Percentiles rank a stretch among this genome's conserved stretches.
These are phyloP conservation scores for Girardinichthys multiradiatus DNA, from an alignment of 2,113 vertebrate species.

Conservation along the genomic window DNA sequence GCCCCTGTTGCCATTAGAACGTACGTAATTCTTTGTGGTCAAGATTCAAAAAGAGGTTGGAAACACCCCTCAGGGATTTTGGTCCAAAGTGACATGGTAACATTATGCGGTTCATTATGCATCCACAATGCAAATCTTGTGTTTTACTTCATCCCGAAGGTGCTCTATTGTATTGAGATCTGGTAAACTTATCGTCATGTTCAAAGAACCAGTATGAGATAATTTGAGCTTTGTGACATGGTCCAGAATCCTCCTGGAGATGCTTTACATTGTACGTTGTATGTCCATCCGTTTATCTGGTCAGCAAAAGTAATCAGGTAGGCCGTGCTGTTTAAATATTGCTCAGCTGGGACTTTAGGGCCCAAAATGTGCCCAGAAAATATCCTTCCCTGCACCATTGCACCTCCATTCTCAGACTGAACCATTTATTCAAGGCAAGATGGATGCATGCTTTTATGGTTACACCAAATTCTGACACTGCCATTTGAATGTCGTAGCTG, in stretches of 20 bases:
- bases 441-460: no score
- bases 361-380: neutral
- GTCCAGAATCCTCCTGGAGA: neutral
- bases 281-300: no score
- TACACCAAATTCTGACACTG: no score
- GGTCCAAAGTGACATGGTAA: neutral
- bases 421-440: no score
- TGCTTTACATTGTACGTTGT: neutral
- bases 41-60: neutral
- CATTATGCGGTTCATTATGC: neutral
- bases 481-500: no score
- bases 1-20: neutral
- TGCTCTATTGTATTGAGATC: neutral
- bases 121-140: neutral
- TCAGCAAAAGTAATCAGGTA: neutral
- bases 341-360: neutral
- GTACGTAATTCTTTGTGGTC: neutral
- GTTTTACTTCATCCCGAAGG: neutral
- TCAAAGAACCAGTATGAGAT: neutral
- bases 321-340: neutral
- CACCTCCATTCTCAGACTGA: neutral
- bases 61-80: neutral
- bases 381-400: neutral
- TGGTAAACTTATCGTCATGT: neutral
- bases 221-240: no score